Evolutionary conservation across 2,113 vertebrate species (phyloP).

Genomic region (Sinocyclocheilus anophthalmus): DNA sequence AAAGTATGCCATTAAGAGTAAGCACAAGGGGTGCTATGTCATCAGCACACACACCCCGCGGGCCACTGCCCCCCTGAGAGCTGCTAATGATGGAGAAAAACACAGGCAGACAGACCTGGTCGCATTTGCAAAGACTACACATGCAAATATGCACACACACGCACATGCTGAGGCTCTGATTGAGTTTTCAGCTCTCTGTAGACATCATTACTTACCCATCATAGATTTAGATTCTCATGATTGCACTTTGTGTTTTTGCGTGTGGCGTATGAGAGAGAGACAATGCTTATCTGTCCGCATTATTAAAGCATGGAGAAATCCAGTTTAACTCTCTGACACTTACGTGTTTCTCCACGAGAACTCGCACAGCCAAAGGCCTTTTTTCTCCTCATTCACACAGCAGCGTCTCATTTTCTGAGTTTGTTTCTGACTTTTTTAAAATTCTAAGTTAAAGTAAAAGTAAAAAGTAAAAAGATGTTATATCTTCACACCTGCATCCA

Average conservation of each 20-base stretch:
- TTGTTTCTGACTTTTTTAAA: not conserved
- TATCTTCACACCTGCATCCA: conserved; percentile 21
- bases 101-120: conserved; percentile 39
- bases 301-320: not conserved
- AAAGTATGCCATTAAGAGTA: conserved; percentile 24
- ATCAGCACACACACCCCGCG: conserved; percentile 18
- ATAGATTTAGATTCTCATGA: conserved; percentile 30
- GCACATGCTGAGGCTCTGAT: conserved; percentile 30
- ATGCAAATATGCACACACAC: conserved; percentile 21
- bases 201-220: conserved; percentile 40
- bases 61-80: conserved; percentile 28
- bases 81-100: conserved; percentile 40
- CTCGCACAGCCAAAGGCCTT: not conserved
- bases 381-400: not conserved
- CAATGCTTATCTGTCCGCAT: not conserved
- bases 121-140: conserved; percentile 12
- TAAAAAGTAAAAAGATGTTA: not conserved
- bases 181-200: conserved; percentile 29
- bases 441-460: not conserved
- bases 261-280: not conserved
- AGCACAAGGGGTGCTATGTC: conserved; percentile 6
- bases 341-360: not conserved
- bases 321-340: too few relatives aligned
- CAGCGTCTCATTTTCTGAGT: not conserved
- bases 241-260: conserved; percentile 4